Evolutionary conservation across 2,113 vertebrate genomes (phyloP).

Genomic region (Recurvirostra avosetta): DNA sequence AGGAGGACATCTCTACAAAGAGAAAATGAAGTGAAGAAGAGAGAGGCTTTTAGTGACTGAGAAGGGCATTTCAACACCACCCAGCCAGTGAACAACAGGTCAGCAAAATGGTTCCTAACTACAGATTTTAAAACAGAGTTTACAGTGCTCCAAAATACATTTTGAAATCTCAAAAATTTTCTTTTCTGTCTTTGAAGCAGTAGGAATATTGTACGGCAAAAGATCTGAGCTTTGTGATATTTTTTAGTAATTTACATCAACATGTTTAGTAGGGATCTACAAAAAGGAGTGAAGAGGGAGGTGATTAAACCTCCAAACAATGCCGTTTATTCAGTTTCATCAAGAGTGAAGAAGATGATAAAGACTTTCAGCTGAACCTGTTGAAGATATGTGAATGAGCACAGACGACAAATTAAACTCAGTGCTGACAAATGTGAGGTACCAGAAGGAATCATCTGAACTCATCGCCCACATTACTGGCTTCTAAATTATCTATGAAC

Average conservation of each 20-base stretch:
- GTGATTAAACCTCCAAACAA: background rate
- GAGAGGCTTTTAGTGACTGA: background rate
- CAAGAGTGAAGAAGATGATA: background rate
- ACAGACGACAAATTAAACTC: background rate
- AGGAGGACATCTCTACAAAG: background rate
- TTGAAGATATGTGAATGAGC: background rate
- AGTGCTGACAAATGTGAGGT: background rate
- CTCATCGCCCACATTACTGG: background rate
- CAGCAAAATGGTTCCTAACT: background rate
- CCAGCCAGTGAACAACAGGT: background rate
- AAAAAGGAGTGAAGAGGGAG: background rate
- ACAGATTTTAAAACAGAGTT: background rate
- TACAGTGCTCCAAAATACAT: background rate
- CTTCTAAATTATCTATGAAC: slow-evolving; percentile 24
- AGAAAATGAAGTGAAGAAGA: background rate
- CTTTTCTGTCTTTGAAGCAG: background rate
- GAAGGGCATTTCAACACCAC: background rate
- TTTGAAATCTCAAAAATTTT: background rate
- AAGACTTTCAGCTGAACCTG: background rate
- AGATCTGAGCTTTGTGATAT: background rate
- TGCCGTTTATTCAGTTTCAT: slow-evolving; percentile 11
- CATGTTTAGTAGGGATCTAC: background rate
- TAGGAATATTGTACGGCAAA: background rate
- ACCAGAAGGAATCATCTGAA: background rate
- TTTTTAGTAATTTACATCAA: background rate